Evolutionary conservation across 2,113 vertebrate genomes (phyloP), one percentile per base, ranked within the genome.

Genomic region (Furnarius figulus): DNA sequence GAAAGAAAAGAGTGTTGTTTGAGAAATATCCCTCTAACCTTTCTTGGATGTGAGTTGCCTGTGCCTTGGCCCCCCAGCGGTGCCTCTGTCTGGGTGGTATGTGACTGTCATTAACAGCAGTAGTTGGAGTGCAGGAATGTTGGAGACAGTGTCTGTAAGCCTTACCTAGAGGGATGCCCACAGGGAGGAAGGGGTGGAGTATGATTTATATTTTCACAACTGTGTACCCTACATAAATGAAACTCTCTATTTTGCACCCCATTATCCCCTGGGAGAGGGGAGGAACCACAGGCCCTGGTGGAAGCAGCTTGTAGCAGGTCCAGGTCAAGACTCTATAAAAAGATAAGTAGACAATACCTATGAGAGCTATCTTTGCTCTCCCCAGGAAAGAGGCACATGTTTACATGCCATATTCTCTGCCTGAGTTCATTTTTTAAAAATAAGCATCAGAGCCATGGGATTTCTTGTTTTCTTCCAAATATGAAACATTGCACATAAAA

Each of bases 401-500:
- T 92, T 55, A 77, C 16, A n/a, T 33, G 27, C 14, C n/a, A 44
- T 63, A 44, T 78, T 90, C 13, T 77, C 35, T 56, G 90, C 42
- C 66, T 56, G 52, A 90, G 44, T 56, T 89, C 1, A 52, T 68
- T 78, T 85, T 68, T 62, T 9, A n/a, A 52, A 80, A 95, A 53
- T 58, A 89, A 87, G 6, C 6, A 25, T 76, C 44, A 68, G 49
- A 75, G 82, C 12, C 31, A 40, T 42, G 28, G 23, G 9, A 82
- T 78, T 86, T 75, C 44, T 81, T 61, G 24, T 50, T 86, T 90
- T 22, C 25, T 95, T 93, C 30, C n/a, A 86, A 92, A 93, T 72
- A 63, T 47, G 50, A 93, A 84, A 71, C 35, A 47, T 19, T 58
- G 9, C 16, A 56, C 40, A 61, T 40, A 63, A 75, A 95, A 87